phyloP scores from a whole-genome alignment of 92 coral and sea anemone genomes.

The Anthopleura xanthogrammica region DNA sequence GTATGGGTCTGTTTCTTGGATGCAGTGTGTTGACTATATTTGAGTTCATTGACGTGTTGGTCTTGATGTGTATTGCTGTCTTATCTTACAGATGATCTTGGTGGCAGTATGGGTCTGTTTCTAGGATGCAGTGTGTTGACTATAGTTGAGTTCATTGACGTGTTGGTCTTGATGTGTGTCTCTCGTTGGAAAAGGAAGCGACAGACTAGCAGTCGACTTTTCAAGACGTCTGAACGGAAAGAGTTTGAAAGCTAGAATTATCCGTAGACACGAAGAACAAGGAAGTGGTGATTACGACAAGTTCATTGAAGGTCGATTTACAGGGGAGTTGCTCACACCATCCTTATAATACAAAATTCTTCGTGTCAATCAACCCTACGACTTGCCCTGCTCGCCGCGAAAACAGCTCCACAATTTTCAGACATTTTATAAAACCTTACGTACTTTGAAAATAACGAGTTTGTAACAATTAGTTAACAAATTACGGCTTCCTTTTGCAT shows the following conservation, averaged over 20 bases:
- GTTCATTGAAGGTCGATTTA: no score
- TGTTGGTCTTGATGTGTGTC: background rate
- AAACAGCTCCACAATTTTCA: no score
- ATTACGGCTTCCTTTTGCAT: no score
- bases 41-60: background rate
- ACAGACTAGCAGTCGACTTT: background rate
- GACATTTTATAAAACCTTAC: no score
- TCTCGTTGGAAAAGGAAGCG: background rate
- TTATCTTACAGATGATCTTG: background rate
- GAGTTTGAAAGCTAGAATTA: background rate
- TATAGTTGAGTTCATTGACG: background rate
- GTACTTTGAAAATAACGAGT: no score
- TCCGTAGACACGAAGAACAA: background rate
- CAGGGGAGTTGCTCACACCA: no score
- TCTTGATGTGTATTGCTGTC: background rate
- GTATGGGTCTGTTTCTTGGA: conserved; percentile 2
- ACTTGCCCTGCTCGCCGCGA: no score
- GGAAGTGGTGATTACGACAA: background rate
- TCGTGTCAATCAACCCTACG: no score
- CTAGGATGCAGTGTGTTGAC: background rate
- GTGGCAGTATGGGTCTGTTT: conserved; percentile 4
- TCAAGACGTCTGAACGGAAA: background rate
- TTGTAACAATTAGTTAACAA: no score
- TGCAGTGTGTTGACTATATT: background rate
- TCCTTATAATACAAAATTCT: no score